Percentiles rank a stretch among this genome's conserved stretches.
Conservation (phyloP, 2,113 vertebrate genomes). For the Rhynchopsitta pachyrhyncha region DNA sequence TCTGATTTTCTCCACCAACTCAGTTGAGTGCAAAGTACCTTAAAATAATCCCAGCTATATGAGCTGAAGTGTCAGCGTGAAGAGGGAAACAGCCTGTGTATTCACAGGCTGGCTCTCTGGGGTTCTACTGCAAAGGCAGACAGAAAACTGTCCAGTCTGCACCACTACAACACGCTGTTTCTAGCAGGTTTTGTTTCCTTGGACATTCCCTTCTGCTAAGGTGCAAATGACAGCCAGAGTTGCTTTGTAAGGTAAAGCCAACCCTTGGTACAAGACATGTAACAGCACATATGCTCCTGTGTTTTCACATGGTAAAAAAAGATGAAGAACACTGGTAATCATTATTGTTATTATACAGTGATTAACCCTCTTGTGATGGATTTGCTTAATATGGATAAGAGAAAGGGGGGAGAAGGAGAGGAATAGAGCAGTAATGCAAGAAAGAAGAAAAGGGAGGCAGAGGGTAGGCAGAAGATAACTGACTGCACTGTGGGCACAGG, state of each 20-base stretch:
- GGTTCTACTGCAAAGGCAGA: not conserved
- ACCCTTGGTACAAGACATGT: not conserved
- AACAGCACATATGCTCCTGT: not conserved
- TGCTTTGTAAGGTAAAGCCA: not conserved
- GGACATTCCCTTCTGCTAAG: not conserved
- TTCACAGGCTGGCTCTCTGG: not conserved
- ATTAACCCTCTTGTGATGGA: not conserved
- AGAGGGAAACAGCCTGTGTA: not conserved
- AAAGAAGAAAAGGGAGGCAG: not conserved
- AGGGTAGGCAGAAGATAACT: not conserved
- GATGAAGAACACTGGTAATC: not conserved
- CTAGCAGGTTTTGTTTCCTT: not conserved
- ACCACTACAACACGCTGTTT: accelerated
- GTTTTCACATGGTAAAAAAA: not conserved
- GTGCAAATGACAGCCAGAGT: not conserved
- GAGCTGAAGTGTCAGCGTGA: not conserved
- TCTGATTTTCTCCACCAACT: not conserved
- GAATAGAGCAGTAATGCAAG: not conserved
- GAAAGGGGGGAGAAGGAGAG: not conserved
- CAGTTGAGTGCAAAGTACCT: not conserved
- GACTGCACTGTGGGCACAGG: not conserved
- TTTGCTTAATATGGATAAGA: not conserved
- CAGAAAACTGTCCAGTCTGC: not conserved
- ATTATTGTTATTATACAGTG: not conserved
- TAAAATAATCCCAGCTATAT: not conserved